Percentiles rank a stretch among this genome's conserved stretches.
Evolutionary conservation across 1,140 invertebrate species (phyloP).

Genomic region (Drosophila nannoptera): DNA sequence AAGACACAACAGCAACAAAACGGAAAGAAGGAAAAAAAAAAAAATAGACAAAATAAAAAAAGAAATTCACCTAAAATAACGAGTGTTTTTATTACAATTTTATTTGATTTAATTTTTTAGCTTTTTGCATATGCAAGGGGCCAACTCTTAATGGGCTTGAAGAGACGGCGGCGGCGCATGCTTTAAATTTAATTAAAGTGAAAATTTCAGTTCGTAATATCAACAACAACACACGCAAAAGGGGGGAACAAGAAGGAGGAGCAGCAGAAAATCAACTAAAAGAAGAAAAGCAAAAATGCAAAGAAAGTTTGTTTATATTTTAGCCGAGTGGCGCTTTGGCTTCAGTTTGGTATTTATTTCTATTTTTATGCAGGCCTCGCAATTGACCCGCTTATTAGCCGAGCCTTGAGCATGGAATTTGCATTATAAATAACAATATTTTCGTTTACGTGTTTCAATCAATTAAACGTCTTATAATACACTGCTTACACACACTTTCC

Average conservation of each 20-base stretch:
- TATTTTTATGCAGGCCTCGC: constrained; percentile 44
- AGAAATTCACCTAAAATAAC: constrained; percentile 45
- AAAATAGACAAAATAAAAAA: constrained; percentile 17
- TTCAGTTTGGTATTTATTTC: constrained; percentile 18
- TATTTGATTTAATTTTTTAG: constrained; percentile 40
- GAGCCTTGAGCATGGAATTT: constrained; percentile 48
- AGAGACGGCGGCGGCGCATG: constrained; percentile 51
- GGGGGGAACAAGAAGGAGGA: background rate
- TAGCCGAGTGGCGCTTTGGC: constrained; percentile 49
- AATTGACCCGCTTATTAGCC: constrained; percentile 70
- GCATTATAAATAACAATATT: constrained; percentile 43
- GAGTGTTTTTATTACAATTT: constrained; percentile 50
- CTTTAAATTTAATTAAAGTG: constrained; percentile 76
- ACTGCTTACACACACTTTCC: constrained; percentile 22
- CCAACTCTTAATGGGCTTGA: constrained; percentile 45
- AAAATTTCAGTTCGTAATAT: constrained; percentile 60
- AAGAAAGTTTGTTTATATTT: constrained; percentile 63
- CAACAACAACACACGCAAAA: constrained; percentile 11
- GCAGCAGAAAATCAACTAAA: too few relatives aligned
- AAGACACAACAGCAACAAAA: background rate
- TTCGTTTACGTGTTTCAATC: constrained; percentile 49
- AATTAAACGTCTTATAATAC: constrained; percentile 48
- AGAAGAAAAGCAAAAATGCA: constrained; percentile 46
- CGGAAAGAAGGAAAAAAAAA: background rate
- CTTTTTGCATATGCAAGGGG: constrained; percentile 70